Conservation (phyloP, 2,888 invertebrate species). For the Lypha dubia region DNA sequence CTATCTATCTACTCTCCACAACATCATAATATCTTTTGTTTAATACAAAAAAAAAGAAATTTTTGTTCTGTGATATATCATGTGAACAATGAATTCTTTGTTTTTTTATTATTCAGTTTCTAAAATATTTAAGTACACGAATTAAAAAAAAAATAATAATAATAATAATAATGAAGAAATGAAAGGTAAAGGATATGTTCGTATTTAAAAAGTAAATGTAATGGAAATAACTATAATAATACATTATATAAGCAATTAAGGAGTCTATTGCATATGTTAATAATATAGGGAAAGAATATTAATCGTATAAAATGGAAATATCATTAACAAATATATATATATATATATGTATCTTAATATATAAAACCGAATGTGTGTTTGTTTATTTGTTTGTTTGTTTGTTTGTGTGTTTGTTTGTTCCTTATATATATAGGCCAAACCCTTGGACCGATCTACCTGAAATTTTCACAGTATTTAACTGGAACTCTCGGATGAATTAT, state of each 20-base stretch:
- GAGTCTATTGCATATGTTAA: conserved; percentile 48
- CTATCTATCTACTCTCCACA: conserved; percentile 16
- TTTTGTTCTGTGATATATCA: conserved; percentile 81
- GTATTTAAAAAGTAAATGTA: conserved; percentile 52
- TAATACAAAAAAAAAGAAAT: conserved; percentile 75
- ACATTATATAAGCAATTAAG: conserved; percentile 13
- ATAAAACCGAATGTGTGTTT: too few relatives aligned
- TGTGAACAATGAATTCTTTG: conserved; percentile 64
- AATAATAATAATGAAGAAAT: neutral
- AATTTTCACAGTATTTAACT: too few relatives aligned
- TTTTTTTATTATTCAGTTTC: conserved; percentile 64
- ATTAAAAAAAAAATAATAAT: too few relatives aligned
- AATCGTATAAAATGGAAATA: conserved; percentile 54
- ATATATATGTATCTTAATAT: too few relatives aligned
- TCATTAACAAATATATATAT: conserved; percentile 63
- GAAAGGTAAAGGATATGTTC: conserved; percentile 55
- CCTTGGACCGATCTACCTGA: too few relatives aligned
- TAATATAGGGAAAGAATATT: conserved; percentile 55
- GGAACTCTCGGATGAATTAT: too few relatives aligned
- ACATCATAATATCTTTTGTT: conserved; percentile 34
- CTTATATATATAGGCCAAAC: too few relatives aligned
- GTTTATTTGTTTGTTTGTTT: too few relatives aligned
- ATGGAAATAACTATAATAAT: conserved; percentile 21
- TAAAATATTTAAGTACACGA: conserved; percentile 69
- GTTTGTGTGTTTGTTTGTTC: too few relatives aligned